Evolutionary conservation across 2,797 vertebrate species (phyloP), one percentile per base, ranked within the genome.

Genomic region (Mallotus villosus): DNA sequence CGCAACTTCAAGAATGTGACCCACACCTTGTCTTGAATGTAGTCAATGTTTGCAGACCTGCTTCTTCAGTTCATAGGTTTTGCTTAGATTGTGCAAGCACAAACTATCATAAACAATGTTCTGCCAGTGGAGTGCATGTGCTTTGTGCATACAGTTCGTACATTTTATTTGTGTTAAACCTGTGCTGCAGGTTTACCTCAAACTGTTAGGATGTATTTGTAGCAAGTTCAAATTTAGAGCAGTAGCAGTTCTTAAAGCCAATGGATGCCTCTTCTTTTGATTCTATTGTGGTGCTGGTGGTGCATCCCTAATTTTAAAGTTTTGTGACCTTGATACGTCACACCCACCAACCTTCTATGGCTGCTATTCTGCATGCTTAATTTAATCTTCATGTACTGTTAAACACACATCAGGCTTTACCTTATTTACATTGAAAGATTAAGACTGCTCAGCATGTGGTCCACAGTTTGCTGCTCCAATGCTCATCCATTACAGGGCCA

Each of bases 1-100:
- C 79, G 84, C 71, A 83, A 88, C 83, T 83, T 83, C 75, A 87
- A 84, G 88, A 89, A 91, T 89, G 88, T 91, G 80, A 84, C 63
- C 78, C 76, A 75, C 61, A 74, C 80, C 82, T 75, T 71, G 61
- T 76, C 82, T 80, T 85, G 87, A 91, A 90, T 91, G 90, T 89
- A 90, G 81, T 82, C 75, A 72, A 77, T 73, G 81, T 84, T 83
- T 72, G 74, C 73, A 78, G 82, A 14, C 37, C 64, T 78, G 79
- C 74, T 76, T 74, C 58, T 29, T 17, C 61, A 83, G 62, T 24
- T 72, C 41, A 22, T 22, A 64, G 41, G 41, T 21, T 46, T 24
- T 11, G 16, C n/a, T 63, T 80, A 82, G 32, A 34, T 8, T 34
- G 32, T 81, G 75, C 49, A 73, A 6, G 22, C 41, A 46, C 32